Conservation (phyloP, 37 sponge, comb jelly and placozoan species). For the Ephydatia muelleri region DNA sequence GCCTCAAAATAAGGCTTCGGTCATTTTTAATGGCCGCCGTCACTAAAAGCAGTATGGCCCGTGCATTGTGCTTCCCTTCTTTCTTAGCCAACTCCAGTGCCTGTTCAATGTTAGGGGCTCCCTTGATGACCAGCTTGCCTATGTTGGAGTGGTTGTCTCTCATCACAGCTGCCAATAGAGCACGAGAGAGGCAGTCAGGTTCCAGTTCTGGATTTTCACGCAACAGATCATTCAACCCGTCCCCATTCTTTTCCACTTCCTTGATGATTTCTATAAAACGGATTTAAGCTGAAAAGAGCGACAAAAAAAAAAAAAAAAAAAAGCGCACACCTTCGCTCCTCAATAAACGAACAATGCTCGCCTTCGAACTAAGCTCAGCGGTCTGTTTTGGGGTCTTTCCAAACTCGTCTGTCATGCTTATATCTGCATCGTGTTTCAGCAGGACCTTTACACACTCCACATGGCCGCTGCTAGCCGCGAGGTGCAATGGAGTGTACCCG, state of each 20-base stretch:
- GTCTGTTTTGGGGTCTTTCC: slow-evolving; percentile 63
- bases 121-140: slow-evolving; percentile 53
- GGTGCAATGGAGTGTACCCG: slow-evolving; percentile 78
- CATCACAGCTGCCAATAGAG: slow-evolving; percentile 42
- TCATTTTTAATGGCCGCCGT: slow-evolving; percentile 45
- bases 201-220: slow-evolving; percentile 37
- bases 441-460: slow-evolving; percentile 56
- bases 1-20: slow-evolving; percentile 17
- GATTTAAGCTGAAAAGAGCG: neutral
- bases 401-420: slow-evolving; percentile 53
- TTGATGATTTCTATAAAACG: slow-evolving; percentile 48
- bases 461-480: slow-evolving; percentile 69
- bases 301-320: neutral
- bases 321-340: slow-evolving; percentile 45
- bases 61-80: slow-evolving; percentile 20
- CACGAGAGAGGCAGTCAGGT: slow-evolving; percentile 38
- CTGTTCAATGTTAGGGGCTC: slow-evolving; percentile 25
- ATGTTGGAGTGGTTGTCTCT: slow-evolving; percentile 48
- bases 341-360: slow-evolving; percentile 44
- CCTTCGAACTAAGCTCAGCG: slow-evolving; percentile 41
- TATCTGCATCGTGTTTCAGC: slow-evolving; percentile 55
- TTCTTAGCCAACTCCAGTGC: slow-evolving; percentile 20
- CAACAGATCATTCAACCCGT: slow-evolving; percentile 49
- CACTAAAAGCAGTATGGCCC: slow-evolving; percentile 56
- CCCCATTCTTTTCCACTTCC: slow-evolving; percentile 59